Evolutionary conservation across 2,888 invertebrate species (phyloP), one percentile per base, ranked within the genome.

Genomic region (Melieria omissa): DNA sequence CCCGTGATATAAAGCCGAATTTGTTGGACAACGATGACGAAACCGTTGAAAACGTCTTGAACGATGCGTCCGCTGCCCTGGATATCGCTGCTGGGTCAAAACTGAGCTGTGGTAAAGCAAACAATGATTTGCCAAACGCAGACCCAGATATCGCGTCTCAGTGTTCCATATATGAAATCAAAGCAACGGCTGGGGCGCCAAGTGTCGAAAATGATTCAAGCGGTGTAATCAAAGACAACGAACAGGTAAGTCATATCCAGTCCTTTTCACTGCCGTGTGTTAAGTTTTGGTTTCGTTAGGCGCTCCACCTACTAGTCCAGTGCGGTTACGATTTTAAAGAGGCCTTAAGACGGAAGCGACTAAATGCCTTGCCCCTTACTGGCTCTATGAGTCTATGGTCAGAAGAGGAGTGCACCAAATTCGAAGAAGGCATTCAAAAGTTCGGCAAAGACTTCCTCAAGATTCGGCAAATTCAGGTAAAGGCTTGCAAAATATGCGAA

Each of bases 391-490:
- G 94, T 80, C 89, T 95, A 4, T 99, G 98, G 98, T 97, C 97
- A 2, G 98, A 98, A 85, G 97, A 98, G 82, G 99, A 99, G 85
- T 97, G 97, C 87, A 91, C 95, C 70, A 96, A 96, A 86, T 99
- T 99, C 88, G 99, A 99, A 89, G 94, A 94, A 82, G 99, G 98
- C 54, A 90, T 99, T 8, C 91, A 96, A 83, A 92, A 92, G 72
- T 96, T 95, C 83, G 98, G 98, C 46, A 99, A 99, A 88, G 97
- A 99, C 88, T 99, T 99, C 86, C 94, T 96, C 85, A 89, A 93
- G 76, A 98, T 99, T 83, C 94, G 96, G 81, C 95, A 95, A 84
- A 93, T 96, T 83, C 97, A 97, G 90, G 97, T 85, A 77, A 77
- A 71, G 1, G 29, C 29, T 29, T 29, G 29, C 29, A 29, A 29